A percentile compares a stretch with the other conserved stretches of the same genome.
Conservation (phyloP, 2,888 invertebrate species). For the Lithophane semibrunnea region DNA sequence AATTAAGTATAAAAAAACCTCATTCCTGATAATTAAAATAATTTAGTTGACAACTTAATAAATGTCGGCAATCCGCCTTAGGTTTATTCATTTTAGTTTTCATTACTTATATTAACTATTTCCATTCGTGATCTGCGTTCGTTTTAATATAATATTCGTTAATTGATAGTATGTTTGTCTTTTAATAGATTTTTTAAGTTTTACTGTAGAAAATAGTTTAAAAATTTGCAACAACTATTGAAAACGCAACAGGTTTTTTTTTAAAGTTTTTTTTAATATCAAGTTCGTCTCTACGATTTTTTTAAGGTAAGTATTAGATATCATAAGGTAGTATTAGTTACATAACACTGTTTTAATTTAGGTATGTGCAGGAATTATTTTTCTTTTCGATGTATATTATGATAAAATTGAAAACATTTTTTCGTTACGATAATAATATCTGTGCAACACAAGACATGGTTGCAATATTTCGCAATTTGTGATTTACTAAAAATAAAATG, state of each 20-base stretch:
- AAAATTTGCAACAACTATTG: constrained; percentile 30
- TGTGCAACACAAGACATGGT: constrained; percentile 36
- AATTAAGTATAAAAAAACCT: not conserved
- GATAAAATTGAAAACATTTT: not conserved
- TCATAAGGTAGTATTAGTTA: not conserved
- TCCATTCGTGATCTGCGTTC: constrained; percentile 20
- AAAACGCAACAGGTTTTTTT: constrained; percentile 42
- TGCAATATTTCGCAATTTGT: constrained; percentile 46
- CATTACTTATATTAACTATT: constrained; percentile 10
- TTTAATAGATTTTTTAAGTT: constrained; percentile 12
- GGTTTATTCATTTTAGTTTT: constrained; percentile 49
- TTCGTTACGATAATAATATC: constrained; percentile 22
- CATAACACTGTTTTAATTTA: not conserved
- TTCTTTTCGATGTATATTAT: constrained; percentile 2
- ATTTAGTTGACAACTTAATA: constrained; percentile 41
- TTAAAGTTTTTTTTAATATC: not conserved
- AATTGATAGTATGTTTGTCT: not conserved
- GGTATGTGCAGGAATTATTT: constrained; percentile 20
- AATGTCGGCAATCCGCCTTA: constrained; percentile 82
- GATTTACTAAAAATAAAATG: constrained; percentile 55
- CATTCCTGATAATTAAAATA: constrained; percentile 47
- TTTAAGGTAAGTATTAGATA: not conserved
- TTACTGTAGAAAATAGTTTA: constrained; percentile 10
- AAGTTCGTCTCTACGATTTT: not conserved
- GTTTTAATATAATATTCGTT: constrained; percentile 16